phyloP scores from a whole-genome alignment of 1,140 invertebrate genomes.

The Spodoptera frugiperda region DNA sequence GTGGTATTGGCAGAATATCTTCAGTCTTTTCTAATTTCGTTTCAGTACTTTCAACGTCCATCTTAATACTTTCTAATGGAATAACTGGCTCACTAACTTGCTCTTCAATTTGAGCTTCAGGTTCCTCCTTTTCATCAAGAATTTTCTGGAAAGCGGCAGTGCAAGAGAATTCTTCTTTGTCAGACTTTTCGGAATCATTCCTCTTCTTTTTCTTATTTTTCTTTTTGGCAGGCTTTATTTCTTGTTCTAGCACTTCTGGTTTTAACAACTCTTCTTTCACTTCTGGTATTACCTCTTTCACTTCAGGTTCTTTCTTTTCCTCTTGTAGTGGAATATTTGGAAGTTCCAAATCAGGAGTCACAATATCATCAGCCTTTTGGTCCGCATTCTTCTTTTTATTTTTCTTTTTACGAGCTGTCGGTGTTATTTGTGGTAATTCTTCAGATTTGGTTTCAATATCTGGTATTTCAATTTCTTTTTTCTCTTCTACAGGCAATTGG shows the following conservation, averaged over 20 bases:
- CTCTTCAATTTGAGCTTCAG: conserved; percentile 27
- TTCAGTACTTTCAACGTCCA: conserved; percentile 6
- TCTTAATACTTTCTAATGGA: conserved; percentile 13
- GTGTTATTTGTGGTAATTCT: conserved; percentile 37
- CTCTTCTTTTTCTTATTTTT: conserved; percentile 79
- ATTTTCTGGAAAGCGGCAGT: conserved; percentile 71
- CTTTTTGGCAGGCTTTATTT: conserved; percentile 65
- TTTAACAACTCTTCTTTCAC: neutral
- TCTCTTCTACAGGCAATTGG: conserved; percentile 19
- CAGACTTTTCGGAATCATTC: conserved; percentile 73
- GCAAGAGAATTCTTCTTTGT: conserved; percentile 67
- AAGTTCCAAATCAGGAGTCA: neutral
- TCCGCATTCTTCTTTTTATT: conserved; percentile 59
- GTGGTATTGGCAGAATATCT: neutral
- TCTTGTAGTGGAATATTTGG: neutral
- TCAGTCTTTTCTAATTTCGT: conserved; percentile 27
- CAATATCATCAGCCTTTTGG: conserved; percentile 23
- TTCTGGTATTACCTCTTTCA: neutral
- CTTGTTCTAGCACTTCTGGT: conserved; percentile 49
- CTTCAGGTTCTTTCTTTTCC: neutral
- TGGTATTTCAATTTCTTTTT: conserved; percentile 29
- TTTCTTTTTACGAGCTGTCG: conserved; percentile 60
- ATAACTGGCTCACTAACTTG: conserved; percentile 7
- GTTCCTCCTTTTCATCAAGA: conserved; percentile 40
- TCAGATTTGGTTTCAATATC: conserved; percentile 30